A percentile compares a stretch with the other conserved stretches of the same genome.
phyloP scores from a whole-genome alignment of 53 echinoderm and acorn worm genomes.

The Luidia sarsii region DNA sequence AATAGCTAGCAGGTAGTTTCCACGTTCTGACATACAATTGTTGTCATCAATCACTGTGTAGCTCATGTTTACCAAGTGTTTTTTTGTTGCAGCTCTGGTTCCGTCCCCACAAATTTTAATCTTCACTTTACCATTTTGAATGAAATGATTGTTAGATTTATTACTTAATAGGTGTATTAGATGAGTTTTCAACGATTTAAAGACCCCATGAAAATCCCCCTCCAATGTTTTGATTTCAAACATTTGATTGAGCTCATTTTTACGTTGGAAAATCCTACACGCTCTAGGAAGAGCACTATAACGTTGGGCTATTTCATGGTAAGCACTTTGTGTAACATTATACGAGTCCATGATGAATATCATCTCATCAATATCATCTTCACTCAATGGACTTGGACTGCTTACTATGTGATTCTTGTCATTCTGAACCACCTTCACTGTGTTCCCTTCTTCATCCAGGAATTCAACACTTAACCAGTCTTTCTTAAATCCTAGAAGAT shows the following conservation, averaged over 20 bases:
- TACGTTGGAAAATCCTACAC: constrained; percentile 37
- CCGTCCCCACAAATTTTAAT: constrained; percentile 78
- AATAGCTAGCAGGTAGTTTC: constrained; percentile 68
- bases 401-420: not conserved
- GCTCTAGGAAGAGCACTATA: constrained; percentile 33
- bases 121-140: constrained; percentile 51
- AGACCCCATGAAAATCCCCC: constrained; percentile 61
- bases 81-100: constrained; percentile 53
- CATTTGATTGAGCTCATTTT: constrained; percentile 38
- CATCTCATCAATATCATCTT: constrained; percentile 38
- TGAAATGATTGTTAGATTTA: constrained; percentile 35
- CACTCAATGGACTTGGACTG: not conserved
- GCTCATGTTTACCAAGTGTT: constrained; percentile 63
- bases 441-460: not conserved
- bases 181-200: constrained; percentile 38
- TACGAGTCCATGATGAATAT: constrained; percentile 37
- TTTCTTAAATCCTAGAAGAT: not conserved
- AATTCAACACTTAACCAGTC: too few species aligned
- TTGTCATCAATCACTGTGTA: constrained; percentile 63
- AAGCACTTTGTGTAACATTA: constrained; percentile 46
- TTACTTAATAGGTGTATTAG: constrained; percentile 32
- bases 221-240: constrained; percentile 41
- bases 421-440: not conserved
- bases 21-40: constrained; percentile 60
- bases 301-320: constrained; percentile 68